Base-by-base conservation (phyloP, 1,140 invertebrate species). In the Cyclina sinensis region DNA sequence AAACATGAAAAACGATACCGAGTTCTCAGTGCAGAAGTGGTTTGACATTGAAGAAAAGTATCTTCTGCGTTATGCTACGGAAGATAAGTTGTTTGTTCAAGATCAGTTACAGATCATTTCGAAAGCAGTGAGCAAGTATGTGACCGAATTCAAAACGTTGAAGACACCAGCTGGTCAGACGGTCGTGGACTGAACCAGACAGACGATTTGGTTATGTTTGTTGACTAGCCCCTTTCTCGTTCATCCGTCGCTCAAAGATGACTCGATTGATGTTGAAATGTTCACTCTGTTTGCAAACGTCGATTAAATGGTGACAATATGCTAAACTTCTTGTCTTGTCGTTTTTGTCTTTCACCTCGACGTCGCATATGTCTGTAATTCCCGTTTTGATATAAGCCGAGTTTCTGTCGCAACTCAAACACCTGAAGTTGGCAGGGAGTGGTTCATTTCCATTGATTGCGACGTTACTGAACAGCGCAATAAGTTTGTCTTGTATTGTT, bases 21-120 rank as follows among this genome's bases (percentile, higher is more conserved):
- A 84, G 30, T 32, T 84, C 43, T 70, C 62, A 18, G 46, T 84
- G 16, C 3, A 14, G n/a, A 70, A 84, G 51, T 84, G 82, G 82
- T 51, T 84, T 24, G 65, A 70, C 18, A 73, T 84, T 32, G 39
- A 46, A 32, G 82, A 84, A 4, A 48, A 27, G 68, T 84, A 84
- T 54, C 35, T 84, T 3, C 14, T 12, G 24, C 21, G 82, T 18
- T 84, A 84, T 37, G 24, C 37, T 4, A 65, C 62, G 11, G 39
- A 78, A n/a, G 70, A 86, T 18, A 54, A 54, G 21, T 2, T 18
- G 51, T 54, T 54, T 54, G 51, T 54, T 3, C 7, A 54, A 54
- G 51, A 54, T 3, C 5, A 54, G 21, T 3, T 54, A 18, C 7
- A 18, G 2, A 3, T 11, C 5, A 12, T 54, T n/a, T 7, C 51